These are phyloP conservation scores for Brachystomella parvula DNA, from an alignment of 1,140 invertebrate genomes.

Conservation along the genomic window DNA sequence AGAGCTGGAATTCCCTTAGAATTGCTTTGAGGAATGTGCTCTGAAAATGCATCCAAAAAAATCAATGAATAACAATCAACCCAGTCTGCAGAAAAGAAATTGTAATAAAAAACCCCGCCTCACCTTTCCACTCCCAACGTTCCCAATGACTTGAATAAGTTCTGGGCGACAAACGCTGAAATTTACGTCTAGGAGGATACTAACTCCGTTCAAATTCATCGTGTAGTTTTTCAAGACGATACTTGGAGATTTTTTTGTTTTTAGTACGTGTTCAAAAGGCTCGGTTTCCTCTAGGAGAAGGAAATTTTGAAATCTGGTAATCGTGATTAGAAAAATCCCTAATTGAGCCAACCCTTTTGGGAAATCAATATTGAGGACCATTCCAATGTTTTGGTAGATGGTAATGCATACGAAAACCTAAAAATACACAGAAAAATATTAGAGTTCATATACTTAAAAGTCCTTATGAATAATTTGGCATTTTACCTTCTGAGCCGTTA, in stretches of 20 bases:
- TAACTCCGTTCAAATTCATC: too few relatives aligned
- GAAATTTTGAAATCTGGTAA: slow-evolving; percentile 16
- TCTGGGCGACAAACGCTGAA: background rate
- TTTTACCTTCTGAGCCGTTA: slow-evolving; percentile 44
- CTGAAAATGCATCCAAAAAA: background rate
- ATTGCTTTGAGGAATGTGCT: slow-evolving; percentile 5
- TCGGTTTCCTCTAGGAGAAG: slow-evolving; percentile 17
- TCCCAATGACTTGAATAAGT: background rate
- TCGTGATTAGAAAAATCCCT: slow-evolving; percentile 14
- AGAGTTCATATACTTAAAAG: slow-evolving; percentile 38
- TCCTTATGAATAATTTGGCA: background rate
- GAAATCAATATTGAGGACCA: slow-evolving; percentile 2
- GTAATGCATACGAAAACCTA: slow-evolving; percentile 2
- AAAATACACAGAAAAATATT: slow-evolving; percentile 43
- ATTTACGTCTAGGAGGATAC: too few relatives aligned
- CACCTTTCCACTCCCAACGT: slow-evolving; percentile 7
- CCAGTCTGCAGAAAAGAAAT: too few relatives aligned
- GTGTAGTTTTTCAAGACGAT: too few relatives aligned
- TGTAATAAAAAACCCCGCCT: too few relatives aligned
- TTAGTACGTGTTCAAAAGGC: background rate
- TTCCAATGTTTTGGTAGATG: slow-evolving; percentile 34
- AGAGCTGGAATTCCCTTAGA: background rate
- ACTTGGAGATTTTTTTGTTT: background rate
- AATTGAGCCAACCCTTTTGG: slow-evolving; percentile 26
- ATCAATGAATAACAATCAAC: too few relatives aligned